Base-by-base conservation (phyloP, 1,140 invertebrate species). In the Medauroidea extradentata region DNA sequence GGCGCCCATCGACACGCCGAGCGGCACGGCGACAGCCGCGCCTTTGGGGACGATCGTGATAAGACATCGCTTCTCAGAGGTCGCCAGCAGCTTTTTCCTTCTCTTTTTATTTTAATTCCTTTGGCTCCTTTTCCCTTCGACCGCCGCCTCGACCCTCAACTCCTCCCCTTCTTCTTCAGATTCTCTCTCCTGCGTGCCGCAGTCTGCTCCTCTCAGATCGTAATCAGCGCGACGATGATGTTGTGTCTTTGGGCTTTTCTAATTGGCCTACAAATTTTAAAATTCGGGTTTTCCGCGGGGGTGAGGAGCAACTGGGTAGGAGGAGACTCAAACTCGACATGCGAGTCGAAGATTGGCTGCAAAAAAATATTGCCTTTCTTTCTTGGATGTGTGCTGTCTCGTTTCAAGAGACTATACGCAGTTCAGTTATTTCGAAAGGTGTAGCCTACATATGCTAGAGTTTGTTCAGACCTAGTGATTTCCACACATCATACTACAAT, bases 51-150 rank as follows among this genome's bases (percentile, higher is more conserved):
- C n/a, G n/a, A n/a, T 34, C 29, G 29, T 11, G 29, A 34, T 34
- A 34, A 19, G 44, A 11, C 5, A 24, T 24, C 44, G 44, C 44
- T 24, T 21, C 44, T 46, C 5, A 34, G 29, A 34, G 29, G 29
- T 34, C 29, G 29, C 29, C 29, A 34, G 11, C 29, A 34, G 29
- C 29, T 34, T 34, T 34, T 11, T 34, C 5, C 5, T 34, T 11
- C 29, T 34, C 29, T 34, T 34, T 11, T 34, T 34, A 34, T 34
- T 34, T 34, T 34, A 34, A 34, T 34, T 34, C 29, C 11, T 59
- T 63, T 62, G 61, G 66, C 65, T 61, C 61, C 41, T 55, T 56
- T 43, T 41, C 59, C 57, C 53, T 59, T 63, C 43, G 50, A 61
- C 58, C 63, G 57, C 63, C 59, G 23, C 55, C 51, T 46, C 38